Conservation (phyloP, 2,113 vertebrate genomes). For the Pelodiscus sinensis region DNA sequence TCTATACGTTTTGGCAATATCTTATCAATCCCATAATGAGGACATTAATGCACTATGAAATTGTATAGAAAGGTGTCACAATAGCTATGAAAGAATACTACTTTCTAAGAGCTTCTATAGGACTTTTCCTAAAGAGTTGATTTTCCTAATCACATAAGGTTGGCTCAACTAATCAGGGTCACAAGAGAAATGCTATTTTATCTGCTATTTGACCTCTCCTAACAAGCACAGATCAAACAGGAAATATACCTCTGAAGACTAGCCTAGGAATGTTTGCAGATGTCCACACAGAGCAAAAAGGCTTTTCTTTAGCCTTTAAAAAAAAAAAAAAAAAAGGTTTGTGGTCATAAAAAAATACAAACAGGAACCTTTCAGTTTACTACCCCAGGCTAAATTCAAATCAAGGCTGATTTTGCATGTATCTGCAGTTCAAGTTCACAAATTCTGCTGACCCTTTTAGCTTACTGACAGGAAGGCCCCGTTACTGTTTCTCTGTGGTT, state of each 20-base stretch:
- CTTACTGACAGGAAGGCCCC: neutral
- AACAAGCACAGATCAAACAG: neutral
- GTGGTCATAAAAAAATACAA: neutral
- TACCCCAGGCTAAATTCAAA: neutral
- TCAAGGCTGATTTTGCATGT: neutral
- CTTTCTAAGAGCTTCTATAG: neutral
- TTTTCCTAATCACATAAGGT: neutral
- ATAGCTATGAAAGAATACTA: neutral
- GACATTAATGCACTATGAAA: neutral
- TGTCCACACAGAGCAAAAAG: neutral
- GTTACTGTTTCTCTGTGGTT: neutral
- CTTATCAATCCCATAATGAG: neutral
- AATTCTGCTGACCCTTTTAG: neutral
- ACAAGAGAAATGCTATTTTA: neutral
- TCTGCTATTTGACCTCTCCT: neutral
- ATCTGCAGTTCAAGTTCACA: neutral
- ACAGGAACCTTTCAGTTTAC: neutral
- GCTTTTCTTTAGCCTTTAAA: neutral
- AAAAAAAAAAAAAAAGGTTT: neutral
- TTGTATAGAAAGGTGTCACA: neutral
- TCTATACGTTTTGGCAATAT: neutral
- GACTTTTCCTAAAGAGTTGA: neutral
- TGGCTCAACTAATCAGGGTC: neutral
- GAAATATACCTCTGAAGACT: neutral
- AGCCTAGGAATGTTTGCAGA: neutral